These are phyloP conservation scores for Poeciliopsis gracilis DNA, from an alignment of 2,797 vertebrate genomes.

Conservation along the genomic window DNA sequence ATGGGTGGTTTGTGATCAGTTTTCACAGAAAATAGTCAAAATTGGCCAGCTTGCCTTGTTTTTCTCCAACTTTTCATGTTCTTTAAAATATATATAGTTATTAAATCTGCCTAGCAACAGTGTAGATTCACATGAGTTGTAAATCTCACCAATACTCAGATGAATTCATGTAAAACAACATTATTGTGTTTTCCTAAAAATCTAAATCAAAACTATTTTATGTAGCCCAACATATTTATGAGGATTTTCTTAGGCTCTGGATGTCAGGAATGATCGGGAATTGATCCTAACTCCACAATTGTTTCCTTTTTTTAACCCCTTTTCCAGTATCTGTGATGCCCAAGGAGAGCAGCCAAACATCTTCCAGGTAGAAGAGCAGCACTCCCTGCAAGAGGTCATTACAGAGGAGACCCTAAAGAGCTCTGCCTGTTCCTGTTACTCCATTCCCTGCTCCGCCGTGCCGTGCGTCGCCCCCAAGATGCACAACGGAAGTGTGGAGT, in stretches of 20 bases:
- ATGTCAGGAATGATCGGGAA: background rate
- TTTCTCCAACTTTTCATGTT: background rate
- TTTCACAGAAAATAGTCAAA: background rate
- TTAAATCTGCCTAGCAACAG: background rate
- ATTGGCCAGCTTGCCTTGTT: background rate
- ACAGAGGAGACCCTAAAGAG: conserved; percentile 87
- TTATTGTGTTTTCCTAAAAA: background rate
- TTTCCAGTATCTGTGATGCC: conserved; percentile 90
- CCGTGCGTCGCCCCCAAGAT: conserved; percentile 71
- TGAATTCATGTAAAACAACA: background rate
- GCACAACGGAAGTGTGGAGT: conserved; percentile 62
- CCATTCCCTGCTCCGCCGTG: conserved; percentile 80
- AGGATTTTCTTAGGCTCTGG: background rate
- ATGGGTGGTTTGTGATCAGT: background rate
- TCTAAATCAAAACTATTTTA: background rate
- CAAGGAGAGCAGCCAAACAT: conserved; percentile 89
- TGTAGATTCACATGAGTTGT: background rate
- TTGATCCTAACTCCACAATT: background rate
- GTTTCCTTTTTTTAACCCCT: conserved; percentile 1
- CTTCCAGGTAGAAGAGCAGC: conserved; percentile 94
- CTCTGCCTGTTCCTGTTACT: conserved; percentile 85
- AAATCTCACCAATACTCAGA: background rate
- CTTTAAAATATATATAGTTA: background rate
- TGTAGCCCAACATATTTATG: background rate
- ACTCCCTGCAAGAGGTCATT: conserved; percentile 88